Percentiles rank a stretch among this genome's conserved stretches.
Conservation (phyloP, 2,888 invertebrate genomes). For the Ypsolopha scabrella region DNA sequence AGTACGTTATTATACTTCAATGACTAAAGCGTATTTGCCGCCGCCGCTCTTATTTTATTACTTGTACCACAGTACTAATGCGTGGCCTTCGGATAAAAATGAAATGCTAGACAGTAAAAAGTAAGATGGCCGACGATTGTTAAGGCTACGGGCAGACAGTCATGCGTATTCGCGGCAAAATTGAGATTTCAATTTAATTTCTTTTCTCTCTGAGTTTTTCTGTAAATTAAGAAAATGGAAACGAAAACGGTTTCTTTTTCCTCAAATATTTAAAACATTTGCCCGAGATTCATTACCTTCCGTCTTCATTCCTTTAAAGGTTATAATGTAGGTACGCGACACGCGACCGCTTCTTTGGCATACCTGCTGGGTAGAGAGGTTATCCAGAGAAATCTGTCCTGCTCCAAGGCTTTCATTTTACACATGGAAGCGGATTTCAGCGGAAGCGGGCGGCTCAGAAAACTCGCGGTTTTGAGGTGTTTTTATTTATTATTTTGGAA, state of each 20-base stretch:
- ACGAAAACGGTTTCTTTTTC: not conserved
- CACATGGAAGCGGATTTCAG: too few relatives aligned
- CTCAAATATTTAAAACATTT: not conserved
- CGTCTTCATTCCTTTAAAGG: not conserved
- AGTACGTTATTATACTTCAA: too few relatives aligned
- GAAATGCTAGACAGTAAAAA: constrained; percentile 48
- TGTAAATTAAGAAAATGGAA: not conserved
- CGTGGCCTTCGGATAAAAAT: constrained; percentile 21
- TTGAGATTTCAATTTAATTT: constrained; percentile 13
- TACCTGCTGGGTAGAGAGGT: too few relatives aligned
- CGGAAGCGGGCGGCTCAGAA: too few relatives aligned
- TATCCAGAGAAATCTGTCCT: too few relatives aligned
- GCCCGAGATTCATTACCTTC: not conserved
- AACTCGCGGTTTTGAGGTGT: too few relatives aligned
- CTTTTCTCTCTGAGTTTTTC: not conserved
- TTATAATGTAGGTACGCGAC: too few relatives aligned
- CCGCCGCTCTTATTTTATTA: not conserved
- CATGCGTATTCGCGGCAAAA: constrained; percentile 3
- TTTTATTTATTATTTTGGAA: too few relatives aligned
- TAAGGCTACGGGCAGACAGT: not conserved
- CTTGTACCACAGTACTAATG: not conserved
- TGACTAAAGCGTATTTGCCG: not conserved
- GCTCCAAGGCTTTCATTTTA: too few relatives aligned
- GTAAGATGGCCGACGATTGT: constrained; percentile 31
- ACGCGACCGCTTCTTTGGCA: too few relatives aligned